These are phyloP conservation scores for Agrochola lota DNA, from an alignment of 2,888 invertebrate genomes.

Conservation along the genomic window DNA sequence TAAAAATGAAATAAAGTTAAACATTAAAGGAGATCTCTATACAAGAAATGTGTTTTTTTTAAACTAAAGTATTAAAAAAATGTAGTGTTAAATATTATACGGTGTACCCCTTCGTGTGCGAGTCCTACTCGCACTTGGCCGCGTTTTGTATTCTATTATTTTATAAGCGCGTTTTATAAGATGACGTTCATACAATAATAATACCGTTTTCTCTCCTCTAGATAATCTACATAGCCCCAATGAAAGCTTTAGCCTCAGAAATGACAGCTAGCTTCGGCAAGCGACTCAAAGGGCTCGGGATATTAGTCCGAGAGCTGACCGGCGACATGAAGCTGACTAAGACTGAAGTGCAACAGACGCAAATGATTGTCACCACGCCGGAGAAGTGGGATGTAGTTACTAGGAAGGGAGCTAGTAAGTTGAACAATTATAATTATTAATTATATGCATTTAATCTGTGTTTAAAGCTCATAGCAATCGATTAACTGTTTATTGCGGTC, in stretches of 20 bases:
- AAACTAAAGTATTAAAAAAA: too few relatives aligned
- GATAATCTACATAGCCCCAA: conserved; percentile 99
- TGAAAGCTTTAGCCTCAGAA: conserved; percentile 99
- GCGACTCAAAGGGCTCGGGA: conserved; percentile 93
- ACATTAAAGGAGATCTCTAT: neutral
- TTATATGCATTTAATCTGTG: too few relatives aligned
- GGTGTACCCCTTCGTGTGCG: neutral
- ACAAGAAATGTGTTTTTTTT: neutral
- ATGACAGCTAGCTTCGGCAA: conserved; percentile 98
- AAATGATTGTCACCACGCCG: conserved; percentile 99
- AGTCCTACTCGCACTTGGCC: neutral
- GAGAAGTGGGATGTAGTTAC: conserved; percentile 99
- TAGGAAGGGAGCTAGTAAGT: conserved; percentile 95
- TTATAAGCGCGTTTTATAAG: too few relatives aligned
- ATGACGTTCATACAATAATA: neutral
- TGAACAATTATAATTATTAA: too few relatives aligned
- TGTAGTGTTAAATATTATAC: too few relatives aligned
- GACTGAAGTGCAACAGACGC: conserved; percentile 97
- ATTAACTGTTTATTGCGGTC: too few relatives aligned
- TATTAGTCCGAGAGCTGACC: conserved; percentile 97
- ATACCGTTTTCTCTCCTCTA: conserved; percentile 73
- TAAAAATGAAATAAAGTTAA: neutral
- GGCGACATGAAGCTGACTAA: conserved; percentile 99
- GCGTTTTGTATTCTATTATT: neutral
- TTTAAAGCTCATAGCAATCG: too few relatives aligned